phyloP scores from a whole-genome alignment of 1,140 invertebrate genomes.

The Neodiprion lecontei region DNA sequence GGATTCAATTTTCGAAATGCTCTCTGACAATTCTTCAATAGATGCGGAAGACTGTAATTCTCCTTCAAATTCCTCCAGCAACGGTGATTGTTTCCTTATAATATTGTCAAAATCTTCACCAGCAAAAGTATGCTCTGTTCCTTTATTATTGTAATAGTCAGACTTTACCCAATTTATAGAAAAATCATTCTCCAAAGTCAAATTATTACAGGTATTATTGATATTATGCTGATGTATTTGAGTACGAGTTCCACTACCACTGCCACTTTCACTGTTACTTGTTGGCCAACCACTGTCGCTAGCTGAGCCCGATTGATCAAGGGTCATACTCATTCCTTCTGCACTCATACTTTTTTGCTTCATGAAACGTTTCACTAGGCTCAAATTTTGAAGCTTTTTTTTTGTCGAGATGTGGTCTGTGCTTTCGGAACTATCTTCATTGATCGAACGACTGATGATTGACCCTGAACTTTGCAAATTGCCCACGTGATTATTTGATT shows the following conservation, averaged over 20 bases:
- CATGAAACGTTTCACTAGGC: conserved; percentile 87
- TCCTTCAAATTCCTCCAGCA: conserved; percentile 58
- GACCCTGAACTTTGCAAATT: conserved; percentile 55
- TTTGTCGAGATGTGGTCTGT: conserved; percentile 51
- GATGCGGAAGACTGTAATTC: conserved; percentile 55
- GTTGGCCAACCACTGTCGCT: conserved; percentile 54
- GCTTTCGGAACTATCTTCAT: conserved; percentile 58
- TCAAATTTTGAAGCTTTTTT: conserved; percentile 71
- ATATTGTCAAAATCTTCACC: conserved; percentile 44
- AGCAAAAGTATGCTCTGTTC: conserved; percentile 34
- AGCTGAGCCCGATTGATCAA: conserved; percentile 54
- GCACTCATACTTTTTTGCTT: conserved; percentile 85
- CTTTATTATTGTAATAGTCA: conserved; percentile 38
- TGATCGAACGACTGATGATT: conserved; percentile 55
- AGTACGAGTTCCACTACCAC: conserved; percentile 48
- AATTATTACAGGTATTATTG: conserved; percentile 26
- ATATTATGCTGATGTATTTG: conserved; percentile 49
- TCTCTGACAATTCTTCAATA: conserved; percentile 61
- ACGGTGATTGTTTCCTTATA: conserved; percentile 38
- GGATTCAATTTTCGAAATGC: conserved; percentile 50
- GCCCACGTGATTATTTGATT: conserved; percentile 50
- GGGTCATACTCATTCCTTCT: conserved; percentile 67
- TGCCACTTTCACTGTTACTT: conserved; percentile 51
- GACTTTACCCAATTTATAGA: conserved; percentile 57
- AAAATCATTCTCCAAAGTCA: conserved; percentile 50